phyloP scores from a whole-genome alignment of 2,113 vertebrate species.

The Anolis carolinensis region DNA sequence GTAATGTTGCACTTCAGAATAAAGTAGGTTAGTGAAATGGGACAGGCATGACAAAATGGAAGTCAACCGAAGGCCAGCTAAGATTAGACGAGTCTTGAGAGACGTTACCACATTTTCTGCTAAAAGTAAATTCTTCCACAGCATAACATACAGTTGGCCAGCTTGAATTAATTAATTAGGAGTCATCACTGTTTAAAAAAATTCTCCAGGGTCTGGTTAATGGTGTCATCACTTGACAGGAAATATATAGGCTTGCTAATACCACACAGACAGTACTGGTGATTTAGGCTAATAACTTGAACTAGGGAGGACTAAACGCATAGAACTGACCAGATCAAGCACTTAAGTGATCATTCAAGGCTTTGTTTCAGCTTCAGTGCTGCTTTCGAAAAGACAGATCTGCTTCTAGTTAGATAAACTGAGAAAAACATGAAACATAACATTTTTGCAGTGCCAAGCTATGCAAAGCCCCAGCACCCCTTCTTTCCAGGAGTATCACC shows the following conservation, averaged over 20 bases:
- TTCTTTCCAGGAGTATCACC: not conserved
- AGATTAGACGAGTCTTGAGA: slow-evolving; percentile 8
- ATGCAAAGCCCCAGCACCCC: not conserved
- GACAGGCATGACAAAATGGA: not conserved
- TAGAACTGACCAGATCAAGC: slow-evolving; percentile 11
- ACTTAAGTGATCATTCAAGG: not conserved
- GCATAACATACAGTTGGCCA: not conserved
- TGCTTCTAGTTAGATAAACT: not conserved
- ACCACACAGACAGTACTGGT: not conserved
- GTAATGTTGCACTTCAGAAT: not conserved
- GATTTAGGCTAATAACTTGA: slow-evolving; percentile 32
- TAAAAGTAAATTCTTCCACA: slow-evolving; percentile 10
- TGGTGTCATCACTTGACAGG: slow-evolving; percentile 18
- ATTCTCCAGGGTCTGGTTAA: slow-evolving; percentile 26
- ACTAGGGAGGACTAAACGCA: slow-evolving; percentile 23
- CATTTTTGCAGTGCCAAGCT: not conserved
- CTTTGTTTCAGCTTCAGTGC: slow-evolving; percentile 2
- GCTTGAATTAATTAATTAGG: slow-evolving; percentile 28
- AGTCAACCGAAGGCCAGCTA: not conserved
- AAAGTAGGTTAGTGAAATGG: slow-evolving; percentile 13
- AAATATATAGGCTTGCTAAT: slow-evolving; percentile 15
- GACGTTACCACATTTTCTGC: not conserved
- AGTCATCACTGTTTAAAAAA: not conserved
- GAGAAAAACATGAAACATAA: not conserved
- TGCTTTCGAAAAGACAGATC: not conserved